Conservation (phyloP, 35 echinoderm and acorn worm species). For the Chiridota heheva region DNA sequence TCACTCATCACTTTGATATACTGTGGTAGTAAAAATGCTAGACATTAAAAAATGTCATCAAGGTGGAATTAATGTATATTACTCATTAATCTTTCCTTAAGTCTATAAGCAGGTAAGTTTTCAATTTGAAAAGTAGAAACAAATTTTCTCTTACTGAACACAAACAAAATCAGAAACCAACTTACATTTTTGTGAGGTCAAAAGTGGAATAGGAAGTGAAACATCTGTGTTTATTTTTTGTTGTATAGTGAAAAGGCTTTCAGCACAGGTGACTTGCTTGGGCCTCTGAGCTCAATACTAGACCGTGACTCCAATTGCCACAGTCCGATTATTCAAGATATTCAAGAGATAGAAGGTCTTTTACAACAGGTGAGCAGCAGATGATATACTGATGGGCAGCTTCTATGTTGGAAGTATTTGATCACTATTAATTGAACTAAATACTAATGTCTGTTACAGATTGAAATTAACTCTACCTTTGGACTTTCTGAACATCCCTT, state of each 20-base stretch:
- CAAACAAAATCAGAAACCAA: no score
- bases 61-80: no score
- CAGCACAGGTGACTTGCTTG: conserved; percentile 4
- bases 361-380: conserved; percentile 23
- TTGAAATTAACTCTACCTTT: background rate
- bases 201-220: no score
- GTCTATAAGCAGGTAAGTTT: no score
- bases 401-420: background rate
- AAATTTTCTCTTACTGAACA: no score
- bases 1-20: no score
- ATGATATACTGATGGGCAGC: background rate
- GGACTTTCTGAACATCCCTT: background rate
- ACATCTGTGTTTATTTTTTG: conserved; percentile 33
- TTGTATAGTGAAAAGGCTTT: conserved; percentile 31
- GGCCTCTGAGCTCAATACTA: conserved; percentile 13
- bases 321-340: conserved; percentile 40
- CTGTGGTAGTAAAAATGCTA: no score
- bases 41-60: no score
- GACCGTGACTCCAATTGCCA: conserved; percentile 16
- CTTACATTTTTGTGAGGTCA: no score
- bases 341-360: conserved; percentile 30
- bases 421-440: background rate
- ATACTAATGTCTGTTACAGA: background rate
- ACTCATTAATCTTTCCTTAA: no score
- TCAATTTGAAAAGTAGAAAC: no score